Evolutionary conservation across 2,113 vertebrate species (phyloP).

Genomic region (Callithrix jacchus): DNA sequence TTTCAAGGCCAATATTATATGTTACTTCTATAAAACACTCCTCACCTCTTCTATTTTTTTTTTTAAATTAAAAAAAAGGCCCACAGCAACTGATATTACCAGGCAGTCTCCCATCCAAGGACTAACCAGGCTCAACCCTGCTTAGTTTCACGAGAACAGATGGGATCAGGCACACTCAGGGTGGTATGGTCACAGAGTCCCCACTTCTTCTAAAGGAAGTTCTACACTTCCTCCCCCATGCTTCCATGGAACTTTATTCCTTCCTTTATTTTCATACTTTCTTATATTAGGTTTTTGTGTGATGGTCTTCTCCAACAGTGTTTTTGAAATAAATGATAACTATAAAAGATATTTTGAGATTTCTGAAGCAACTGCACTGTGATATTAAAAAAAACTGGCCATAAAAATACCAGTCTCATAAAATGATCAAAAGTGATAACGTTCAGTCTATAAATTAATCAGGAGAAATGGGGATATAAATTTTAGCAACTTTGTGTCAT

Average conservation of each 20-base stretch:
- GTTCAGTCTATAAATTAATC: conserved; percentile 78
- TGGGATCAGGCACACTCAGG: accelerated
- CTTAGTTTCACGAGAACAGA: no score
- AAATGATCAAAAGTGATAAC: conserved; percentile 75
- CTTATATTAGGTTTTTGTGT: not conserved
- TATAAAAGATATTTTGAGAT: not conserved
- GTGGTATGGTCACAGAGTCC: not conserved
- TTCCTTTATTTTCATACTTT: not conserved
- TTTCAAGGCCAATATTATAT: not conserved
- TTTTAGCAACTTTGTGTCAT: conserved; percentile 72
- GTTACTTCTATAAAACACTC: not conserved
- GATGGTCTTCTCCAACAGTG: not conserved
- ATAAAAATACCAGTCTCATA: conserved; percentile 73
- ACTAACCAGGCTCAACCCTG: no score
- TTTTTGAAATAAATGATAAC: not conserved
- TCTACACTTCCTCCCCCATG: not conserved
- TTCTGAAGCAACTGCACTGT: not conserved
- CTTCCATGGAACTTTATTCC: not conserved
- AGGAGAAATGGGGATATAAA: conserved; percentile 68
- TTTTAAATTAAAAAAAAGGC: no score
- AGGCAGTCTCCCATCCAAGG: no score
- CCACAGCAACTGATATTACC: no score
- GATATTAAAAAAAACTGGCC: not conserved
- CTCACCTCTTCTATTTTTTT: not conserved
- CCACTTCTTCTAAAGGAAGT: not conserved